Base-by-base conservation (phyloP, 2,113 vertebrate species). In the Perca schrenkii region DNA sequence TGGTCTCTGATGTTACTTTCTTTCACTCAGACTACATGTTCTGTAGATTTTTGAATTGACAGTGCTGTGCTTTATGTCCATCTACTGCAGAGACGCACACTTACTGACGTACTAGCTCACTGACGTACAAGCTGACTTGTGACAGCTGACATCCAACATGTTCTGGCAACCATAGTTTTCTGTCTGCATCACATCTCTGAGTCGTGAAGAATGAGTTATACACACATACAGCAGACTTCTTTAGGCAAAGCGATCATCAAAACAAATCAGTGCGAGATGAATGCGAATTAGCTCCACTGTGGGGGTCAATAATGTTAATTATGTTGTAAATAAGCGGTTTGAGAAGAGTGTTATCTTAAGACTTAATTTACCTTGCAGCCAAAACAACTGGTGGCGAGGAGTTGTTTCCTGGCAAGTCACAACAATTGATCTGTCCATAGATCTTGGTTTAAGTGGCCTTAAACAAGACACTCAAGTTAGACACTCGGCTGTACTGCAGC, bases 291-390 rank as follows among this genome's bases (percentile, higher is more conserved):
- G 69, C 54, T 88, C 60, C 22, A 73, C 56, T 62, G 21, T 50
- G 31, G 57, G 47, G 82, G 84, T 91, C 86, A 80, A 36, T 65
- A 46, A 77, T 88, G 89, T 84, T 89, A 88, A 91, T 89, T 80
- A 77, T 63, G 62, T 67, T 34, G 46, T 36, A 75, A 80, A 83
- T 36, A 57, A 84, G 60, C 73, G 62, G 15, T 57, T 36, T 56
- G 43, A 77, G 57, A 57, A 25, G 40, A 78, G 65, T 8, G 34
- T 36, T 79, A 83, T 88, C 77, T 68, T 31, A 8, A 80, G 60
- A 74, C 50, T 81, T 50, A 31, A 73, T 86, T 74, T 80, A 43
- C 68, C 40, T 80, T 36, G 36, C 13, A 69, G 68, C 54, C 15
- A 80, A 79, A 82, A 76, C 75, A 85, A 28, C 62, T 56, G n/a